Conservation (phyloP, 2,888 invertebrate species). For the Euclidia mi region DNA sequence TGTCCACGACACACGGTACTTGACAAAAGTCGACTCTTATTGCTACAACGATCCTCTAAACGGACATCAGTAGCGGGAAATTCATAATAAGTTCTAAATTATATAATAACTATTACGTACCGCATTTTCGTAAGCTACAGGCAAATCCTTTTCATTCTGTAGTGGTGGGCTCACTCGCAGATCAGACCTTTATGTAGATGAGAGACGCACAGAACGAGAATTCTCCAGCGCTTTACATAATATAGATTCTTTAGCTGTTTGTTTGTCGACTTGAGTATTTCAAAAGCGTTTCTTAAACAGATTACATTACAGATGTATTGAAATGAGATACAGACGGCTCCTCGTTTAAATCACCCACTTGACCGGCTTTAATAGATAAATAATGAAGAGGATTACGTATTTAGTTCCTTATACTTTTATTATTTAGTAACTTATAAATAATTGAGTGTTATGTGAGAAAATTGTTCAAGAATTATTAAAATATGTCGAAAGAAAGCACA, state of each 20-base stretch:
- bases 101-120: background rate
- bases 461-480: no score
- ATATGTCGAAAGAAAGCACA: no score
- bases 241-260: constrained; percentile 36
- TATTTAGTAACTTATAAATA: no score
- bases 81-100: background rate
- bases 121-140: background rate
- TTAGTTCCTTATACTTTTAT: no score
- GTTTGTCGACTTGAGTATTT: constrained; percentile 29
- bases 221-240: constrained; percentile 41
- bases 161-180: constrained; percentile 15
- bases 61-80: no score
- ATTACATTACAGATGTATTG: constrained; percentile 17
- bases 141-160: constrained; percentile 9
- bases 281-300: constrained; percentile 13
- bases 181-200: constrained; percentile 35
- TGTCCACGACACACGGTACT: no score
- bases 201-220: constrained; percentile 31
- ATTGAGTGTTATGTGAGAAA: no score
- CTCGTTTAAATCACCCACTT: constrained; percentile 8
- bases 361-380: background rate
- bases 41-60: no score
- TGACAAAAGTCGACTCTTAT: no score
- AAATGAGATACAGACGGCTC: constrained; percentile 12
- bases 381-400: background rate